phyloP scores from a whole-genome alignment of 1,140 invertebrate genomes.

The Parapsyche elsis region DNA sequence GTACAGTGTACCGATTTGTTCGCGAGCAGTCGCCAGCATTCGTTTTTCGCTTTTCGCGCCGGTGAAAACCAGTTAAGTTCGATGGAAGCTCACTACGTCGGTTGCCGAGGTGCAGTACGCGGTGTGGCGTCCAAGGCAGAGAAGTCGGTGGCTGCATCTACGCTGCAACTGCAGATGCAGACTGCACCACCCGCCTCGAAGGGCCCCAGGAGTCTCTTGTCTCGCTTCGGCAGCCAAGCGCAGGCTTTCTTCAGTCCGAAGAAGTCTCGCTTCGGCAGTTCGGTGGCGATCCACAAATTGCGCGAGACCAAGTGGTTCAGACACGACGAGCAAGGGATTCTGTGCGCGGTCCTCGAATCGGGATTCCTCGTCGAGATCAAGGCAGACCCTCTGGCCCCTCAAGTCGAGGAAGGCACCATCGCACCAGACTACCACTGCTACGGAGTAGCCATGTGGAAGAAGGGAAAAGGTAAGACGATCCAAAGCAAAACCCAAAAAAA shows the following conservation, averaged over 20 bases:
- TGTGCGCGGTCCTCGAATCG: slow-evolving; percentile 75
- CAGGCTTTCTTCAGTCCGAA: slow-evolving; percentile 67
- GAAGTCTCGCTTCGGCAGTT: slow-evolving; percentile 70
- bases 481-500: background rate
- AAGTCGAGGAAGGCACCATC: slow-evolving; percentile 60
- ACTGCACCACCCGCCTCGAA: slow-evolving; percentile 28
- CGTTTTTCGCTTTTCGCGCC: background rate
- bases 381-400: slow-evolving; percentile 64
- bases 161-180: slow-evolving; percentile 56
- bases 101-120: slow-evolving; percentile 64
- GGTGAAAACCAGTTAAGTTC: slow-evolving; percentile 52
- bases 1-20: background rate
- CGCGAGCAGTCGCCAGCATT: background rate
- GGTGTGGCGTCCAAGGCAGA: slow-evolving; percentile 29
- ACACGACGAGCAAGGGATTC: slow-evolving; percentile 72
- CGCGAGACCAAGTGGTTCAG: slow-evolving; percentile 77
- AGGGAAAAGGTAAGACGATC: slow-evolving; percentile 71
- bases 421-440: slow-evolving; percentile 68
- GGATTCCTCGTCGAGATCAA: slow-evolving; percentile 75
- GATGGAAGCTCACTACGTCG: slow-evolving; percentile 70
- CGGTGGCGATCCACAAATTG: slow-evolving; percentile 74
- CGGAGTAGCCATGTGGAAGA: slow-evolving; percentile 74
- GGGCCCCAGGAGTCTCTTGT: slow-evolving; percentile 59
- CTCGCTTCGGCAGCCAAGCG: slow-evolving; percentile 67
- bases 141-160: slow-evolving; percentile 42